phyloP scores from a whole-genome alignment of 2,888 invertebrate genomes.

The Pseudococcus jackbeardsleyi region DNA sequence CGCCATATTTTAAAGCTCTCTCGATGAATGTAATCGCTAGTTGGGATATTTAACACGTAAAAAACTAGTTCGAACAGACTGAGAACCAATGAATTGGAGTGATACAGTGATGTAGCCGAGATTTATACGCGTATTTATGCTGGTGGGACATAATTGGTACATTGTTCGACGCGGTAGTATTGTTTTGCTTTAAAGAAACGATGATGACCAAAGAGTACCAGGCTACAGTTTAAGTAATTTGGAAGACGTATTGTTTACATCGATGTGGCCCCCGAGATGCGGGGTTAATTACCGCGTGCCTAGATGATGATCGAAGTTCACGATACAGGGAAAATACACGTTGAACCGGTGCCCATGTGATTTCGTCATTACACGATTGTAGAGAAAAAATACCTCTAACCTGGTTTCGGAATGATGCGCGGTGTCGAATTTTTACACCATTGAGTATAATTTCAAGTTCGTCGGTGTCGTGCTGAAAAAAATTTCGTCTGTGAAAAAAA shows the following conservation, averaged over 20 bases:
- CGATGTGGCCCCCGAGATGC: neutral
- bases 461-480: neutral
- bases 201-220: neutral
- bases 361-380: neutral
- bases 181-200: neutral
- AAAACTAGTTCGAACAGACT: neutral
- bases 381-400: neutral
- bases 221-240: neutral
- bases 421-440: neutral
- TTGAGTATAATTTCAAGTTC: neutral
- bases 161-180: constrained; percentile 32
- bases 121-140: constrained; percentile 28
- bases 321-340: neutral
- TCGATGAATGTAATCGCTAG: neutral
- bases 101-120: neutral
- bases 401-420: neutral
- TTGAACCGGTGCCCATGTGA: neutral
- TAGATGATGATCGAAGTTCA: neutral
- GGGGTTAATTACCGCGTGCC: constrained; percentile 1
- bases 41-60: neutral
- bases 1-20: neutral
- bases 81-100: constrained; percentile 42
- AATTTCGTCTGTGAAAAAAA: neutral
- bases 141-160: constrained; percentile 10
- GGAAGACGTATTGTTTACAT: constrained; percentile 16